These are phyloP conservation scores for Microtus montanus DNA, from an alignment of 2,113 vertebrate genomes.

Conservation along the genomic window DNA sequence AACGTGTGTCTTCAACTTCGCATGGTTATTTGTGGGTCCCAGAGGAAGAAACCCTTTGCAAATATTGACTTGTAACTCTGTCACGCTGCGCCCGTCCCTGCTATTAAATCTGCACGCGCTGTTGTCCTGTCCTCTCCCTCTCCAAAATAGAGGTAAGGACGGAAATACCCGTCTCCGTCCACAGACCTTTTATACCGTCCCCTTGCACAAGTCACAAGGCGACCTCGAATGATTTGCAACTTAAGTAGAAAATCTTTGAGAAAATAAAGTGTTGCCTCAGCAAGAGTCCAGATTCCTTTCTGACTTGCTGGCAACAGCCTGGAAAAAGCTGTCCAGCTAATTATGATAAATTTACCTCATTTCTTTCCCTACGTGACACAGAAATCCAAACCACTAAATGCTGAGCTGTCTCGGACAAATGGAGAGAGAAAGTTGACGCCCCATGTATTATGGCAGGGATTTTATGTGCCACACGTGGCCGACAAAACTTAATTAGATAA, in stretches of 20 bases:
- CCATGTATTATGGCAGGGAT: background rate
- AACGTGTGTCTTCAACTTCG: background rate
- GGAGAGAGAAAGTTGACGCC: background rate
- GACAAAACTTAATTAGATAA: background rate
- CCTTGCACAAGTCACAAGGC: background rate
- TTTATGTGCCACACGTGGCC: background rate
- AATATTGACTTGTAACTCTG: background rate
- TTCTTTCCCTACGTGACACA: slow-evolving; percentile 51
- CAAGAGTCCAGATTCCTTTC: slow-evolving; percentile 64
- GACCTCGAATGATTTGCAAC: slow-evolving; percentile 54
- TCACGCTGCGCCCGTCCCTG: too few species aligned
- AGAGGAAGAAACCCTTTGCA: background rate
- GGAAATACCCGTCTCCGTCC: background rate
- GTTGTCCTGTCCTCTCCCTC: background rate
- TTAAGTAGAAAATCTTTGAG: slow-evolving; percentile 40
- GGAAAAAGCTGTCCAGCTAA: slow-evolving; percentile 56
- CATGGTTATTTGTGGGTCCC: background rate
- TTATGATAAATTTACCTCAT: slow-evolving; percentile 65
- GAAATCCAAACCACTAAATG: slow-evolving; percentile 34
- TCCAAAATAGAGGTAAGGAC: background rate
- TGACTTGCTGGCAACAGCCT: slow-evolving; percentile 7
- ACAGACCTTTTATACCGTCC: background rate
- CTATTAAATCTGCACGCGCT: background rate
- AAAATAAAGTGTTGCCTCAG: slow-evolving; percentile 41
- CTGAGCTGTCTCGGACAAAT: slow-evolving; percentile 19